These are phyloP conservation scores for Mustela lutreola DNA, from an alignment of 2,113 vertebrate genomes.

Conservation along the genomic window DNA sequence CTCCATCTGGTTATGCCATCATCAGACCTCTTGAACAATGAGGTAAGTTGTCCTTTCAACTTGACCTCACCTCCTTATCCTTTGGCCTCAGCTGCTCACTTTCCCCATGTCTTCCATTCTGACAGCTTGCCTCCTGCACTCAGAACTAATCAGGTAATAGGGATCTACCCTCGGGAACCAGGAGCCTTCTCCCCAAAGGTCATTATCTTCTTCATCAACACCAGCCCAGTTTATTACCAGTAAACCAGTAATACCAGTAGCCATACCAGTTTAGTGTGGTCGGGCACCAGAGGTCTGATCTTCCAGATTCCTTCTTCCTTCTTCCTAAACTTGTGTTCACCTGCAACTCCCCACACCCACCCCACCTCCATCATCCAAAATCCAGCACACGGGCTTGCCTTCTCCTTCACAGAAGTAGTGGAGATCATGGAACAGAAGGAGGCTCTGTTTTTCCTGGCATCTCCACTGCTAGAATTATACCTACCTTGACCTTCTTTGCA, in stretches of 20 bases:
- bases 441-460: background rate
- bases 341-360: background rate
- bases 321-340: background rate
- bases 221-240: too few species aligned
- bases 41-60: accelerated
- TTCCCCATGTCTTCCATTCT: background rate
- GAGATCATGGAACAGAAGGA: too few species aligned
- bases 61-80: accelerated
- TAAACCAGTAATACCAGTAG: too few species aligned
- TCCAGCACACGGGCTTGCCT: background rate
- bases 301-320: background rate
- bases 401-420: background rate
- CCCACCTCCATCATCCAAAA: background rate
- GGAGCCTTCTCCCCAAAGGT: background rate
- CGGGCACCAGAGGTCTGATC: accelerated
- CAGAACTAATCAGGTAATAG: background rate
- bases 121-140: too few species aligned
- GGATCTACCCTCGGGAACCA: background rate
- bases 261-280: too few species aligned
- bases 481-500: background rate
- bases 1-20: too few species aligned
- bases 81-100: too few species aligned
- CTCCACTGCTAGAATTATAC: too few species aligned
- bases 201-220: background rate
- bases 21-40: background rate